These are phyloP conservation scores for Rynchops niger DNA, from an alignment of 2,113 vertebrate species.

Conservation along the genomic window DNA sequence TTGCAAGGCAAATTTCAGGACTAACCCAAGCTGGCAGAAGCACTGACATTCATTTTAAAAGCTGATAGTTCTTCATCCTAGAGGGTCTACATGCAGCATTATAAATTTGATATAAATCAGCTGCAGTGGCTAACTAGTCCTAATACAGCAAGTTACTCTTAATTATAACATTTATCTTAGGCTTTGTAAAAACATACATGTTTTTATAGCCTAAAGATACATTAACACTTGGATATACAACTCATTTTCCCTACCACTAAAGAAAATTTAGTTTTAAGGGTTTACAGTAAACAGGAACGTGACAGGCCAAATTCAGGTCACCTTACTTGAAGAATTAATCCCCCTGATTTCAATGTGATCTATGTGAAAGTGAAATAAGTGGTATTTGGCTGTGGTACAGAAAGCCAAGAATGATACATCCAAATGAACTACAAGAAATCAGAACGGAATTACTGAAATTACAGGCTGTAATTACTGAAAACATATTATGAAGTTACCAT, in stretches of 20 bases:
- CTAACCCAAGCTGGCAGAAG: not conserved
- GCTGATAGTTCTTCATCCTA: not conserved
- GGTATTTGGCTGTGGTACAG: not conserved
- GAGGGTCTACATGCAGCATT: not conserved
- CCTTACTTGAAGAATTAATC: not conserved
- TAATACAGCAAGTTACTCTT: not conserved
- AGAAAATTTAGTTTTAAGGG: not conserved
- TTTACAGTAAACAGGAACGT: not conserved
- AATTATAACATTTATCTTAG: not conserved
- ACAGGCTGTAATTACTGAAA: not conserved
- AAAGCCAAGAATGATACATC: not conserved
- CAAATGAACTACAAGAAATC: not conserved
- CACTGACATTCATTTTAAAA: constrained; percentile 8
- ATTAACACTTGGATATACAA: not conserved
- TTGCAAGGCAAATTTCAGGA: constrained; percentile 7
- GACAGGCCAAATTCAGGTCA: not conserved
- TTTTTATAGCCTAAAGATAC: not conserved
- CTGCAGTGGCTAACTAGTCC: not conserved
- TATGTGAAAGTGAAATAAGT: not conserved
- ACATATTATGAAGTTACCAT: not conserved
- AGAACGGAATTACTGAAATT: constrained; percentile 11
- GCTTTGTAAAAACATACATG: not conserved
- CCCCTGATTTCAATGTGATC: not conserved
- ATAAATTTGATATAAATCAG: not conserved
- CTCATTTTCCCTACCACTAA: not conserved